Percentiles rank a stretch among this genome's conserved stretches.
Conservation (phyloP, 2,113 vertebrate genomes). For the Solenodon paradoxus region DNA sequence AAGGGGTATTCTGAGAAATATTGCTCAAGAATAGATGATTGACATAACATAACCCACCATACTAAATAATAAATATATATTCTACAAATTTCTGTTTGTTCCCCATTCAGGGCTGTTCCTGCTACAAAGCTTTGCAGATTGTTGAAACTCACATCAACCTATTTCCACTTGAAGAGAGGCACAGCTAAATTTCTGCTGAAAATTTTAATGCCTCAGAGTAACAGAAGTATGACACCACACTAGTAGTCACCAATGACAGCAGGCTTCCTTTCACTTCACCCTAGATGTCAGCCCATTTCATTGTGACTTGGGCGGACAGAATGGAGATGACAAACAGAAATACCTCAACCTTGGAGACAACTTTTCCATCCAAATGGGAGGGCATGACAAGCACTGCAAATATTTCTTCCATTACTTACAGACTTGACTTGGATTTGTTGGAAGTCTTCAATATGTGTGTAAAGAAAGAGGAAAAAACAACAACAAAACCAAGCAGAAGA, state of each 20-base stretch:
- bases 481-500: too few species aligned
- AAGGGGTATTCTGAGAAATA: not conserved
- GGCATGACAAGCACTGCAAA: too few species aligned
- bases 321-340: too few species aligned
- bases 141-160: not conserved
- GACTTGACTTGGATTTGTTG: too few species aligned
- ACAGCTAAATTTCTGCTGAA: not conserved
- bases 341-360: too few species aligned
- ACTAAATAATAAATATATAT: not conserved
- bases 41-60: not conserved
- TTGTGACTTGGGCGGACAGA: too few species aligned
- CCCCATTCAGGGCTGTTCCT: not conserved
- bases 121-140: not conserved
- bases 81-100: not conserved
- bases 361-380: too few species aligned
- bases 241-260: not conserved
- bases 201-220: not conserved
- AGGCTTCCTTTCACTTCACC: not conserved
- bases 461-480: too few species aligned
- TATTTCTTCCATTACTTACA: too few species aligned
- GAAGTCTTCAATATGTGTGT: too few species aligned
- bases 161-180: not conserved
- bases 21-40: not conserved
- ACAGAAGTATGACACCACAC: not conserved
- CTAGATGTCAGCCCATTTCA: too few species aligned